A percentile compares a stretch with the other conserved stretches of the same genome.
Conservation (phyloP, 1,140 invertebrate species). For the Drosophila ficusphila region DNA sequence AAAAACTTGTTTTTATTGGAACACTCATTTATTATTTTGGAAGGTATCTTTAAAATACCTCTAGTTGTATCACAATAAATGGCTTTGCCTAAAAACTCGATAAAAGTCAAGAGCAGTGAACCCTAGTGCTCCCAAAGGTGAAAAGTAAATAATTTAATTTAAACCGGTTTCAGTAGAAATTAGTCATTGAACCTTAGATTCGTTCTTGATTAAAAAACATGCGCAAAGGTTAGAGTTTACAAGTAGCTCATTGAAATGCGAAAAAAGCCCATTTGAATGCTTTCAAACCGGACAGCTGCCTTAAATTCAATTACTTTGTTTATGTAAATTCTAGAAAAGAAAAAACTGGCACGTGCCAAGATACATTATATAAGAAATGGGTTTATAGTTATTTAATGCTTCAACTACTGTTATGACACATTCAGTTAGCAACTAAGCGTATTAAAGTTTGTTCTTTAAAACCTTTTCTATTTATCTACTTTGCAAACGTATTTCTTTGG, state of each 20-base stretch:
- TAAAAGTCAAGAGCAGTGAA: conserved; percentile 18
- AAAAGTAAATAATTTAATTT: conserved; percentile 11
- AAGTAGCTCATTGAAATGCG: not conserved
- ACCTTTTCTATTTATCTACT: not conserved
- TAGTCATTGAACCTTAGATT: conserved; percentile 33
- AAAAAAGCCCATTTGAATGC: not conserved
- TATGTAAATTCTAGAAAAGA: not conserved
- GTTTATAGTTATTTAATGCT: not conserved
- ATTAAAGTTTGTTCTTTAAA: too few relatives aligned
- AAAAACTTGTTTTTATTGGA: not conserved
- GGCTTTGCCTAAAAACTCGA: not conserved
- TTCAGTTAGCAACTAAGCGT: too few relatives aligned
- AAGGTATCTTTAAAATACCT: not conserved
- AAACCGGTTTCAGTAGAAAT: conserved; percentile 14
- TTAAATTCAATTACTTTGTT: not conserved
- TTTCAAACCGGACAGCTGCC: not conserved
- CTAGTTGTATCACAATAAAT: not conserved
- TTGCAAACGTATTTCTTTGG: not conserved
- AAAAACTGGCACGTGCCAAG: not conserved
- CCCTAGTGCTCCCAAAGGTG: conserved; percentile 1
- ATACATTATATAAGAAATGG: not conserved
- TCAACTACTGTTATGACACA: too few relatives aligned
- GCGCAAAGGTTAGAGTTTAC: not conserved
- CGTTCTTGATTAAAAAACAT: not conserved
- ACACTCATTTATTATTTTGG: not conserved